Evolutionary conservation across 2,888 invertebrate species (phyloP).

Genomic region (Dynastes grantii): DNA sequence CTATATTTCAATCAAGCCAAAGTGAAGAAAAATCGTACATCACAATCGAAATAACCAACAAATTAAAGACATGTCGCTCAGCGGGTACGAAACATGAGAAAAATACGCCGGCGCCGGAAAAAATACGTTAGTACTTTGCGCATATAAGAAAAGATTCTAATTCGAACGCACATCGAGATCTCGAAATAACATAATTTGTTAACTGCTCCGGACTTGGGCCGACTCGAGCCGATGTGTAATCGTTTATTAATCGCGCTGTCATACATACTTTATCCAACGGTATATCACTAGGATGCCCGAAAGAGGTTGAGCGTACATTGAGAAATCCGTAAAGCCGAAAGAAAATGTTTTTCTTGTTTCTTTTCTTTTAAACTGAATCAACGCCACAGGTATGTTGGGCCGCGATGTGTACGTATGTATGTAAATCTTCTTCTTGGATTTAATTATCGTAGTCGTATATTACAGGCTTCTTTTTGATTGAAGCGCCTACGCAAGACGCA

Average conservation of each 20-base stretch:
- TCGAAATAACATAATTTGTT: slow-evolving; percentile 34
- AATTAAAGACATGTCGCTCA: slow-evolving; percentile 33
- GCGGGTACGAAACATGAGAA: slow-evolving; percentile 15
- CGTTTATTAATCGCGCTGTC: slow-evolving; percentile 43
- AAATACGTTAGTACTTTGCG: not conserved
- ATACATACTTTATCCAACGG: slow-evolving; percentile 35
- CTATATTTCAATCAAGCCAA: slow-evolving; percentile 21
- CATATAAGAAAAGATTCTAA: slow-evolving; percentile 1
- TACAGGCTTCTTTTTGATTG: slow-evolving; percentile 19
- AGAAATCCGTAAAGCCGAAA: slow-evolving; percentile 31
- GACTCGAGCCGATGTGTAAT: slow-evolving; percentile 32
- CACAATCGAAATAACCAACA: slow-evolving; percentile 20
- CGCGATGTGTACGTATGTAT: not conserved
- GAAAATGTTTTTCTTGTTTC: slow-evolving; percentile 13
- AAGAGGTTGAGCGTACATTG: slow-evolving; percentile 15
- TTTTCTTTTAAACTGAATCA: not conserved
- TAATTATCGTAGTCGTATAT: slow-evolving; percentile 17
- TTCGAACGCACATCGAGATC: slow-evolving; percentile 23
- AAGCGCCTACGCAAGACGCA: slow-evolving; percentile 23
- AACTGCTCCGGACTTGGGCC: slow-evolving; percentile 9
- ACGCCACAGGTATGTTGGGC: not conserved
- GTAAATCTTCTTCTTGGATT: slow-evolving; percentile 4
- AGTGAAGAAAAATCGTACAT: slow-evolving; percentile 5
- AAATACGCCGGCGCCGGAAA: slow-evolving; percentile 31
- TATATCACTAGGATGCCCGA: slow-evolving; percentile 12